These are phyloP conservation scores for Podarcis siculus DNA, from an alignment of 2,797 vertebrate species.

Conservation along the genomic window DNA sequence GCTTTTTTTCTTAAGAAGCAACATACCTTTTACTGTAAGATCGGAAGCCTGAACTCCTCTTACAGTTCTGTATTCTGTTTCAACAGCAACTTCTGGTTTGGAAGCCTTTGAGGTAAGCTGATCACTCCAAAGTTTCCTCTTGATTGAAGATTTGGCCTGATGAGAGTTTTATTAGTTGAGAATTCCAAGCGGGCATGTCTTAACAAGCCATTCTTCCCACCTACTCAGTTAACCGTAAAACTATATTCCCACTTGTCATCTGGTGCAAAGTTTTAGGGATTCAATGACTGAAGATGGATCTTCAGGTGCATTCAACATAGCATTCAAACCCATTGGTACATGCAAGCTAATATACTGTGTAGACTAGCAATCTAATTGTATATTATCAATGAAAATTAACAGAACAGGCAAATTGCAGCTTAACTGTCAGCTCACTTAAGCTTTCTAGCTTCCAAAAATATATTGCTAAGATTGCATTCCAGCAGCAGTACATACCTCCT, in stretches of 20 bases:
- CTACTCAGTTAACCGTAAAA: background rate
- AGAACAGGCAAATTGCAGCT: background rate
- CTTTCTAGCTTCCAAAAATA: background rate
- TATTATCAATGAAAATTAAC: background rate
- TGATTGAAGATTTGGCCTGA: constrained; percentile 76
- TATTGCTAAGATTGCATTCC: background rate
- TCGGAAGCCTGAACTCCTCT: constrained; percentile 82
- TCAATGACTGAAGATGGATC: background rate
- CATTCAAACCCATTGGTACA: background rate
- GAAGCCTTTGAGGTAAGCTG: constrained; percentile 81
- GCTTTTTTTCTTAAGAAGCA: background rate
- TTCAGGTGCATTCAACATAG: background rate
- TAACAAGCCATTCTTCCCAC: background rate
- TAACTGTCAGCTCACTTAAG: background rate
- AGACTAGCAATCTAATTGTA: background rate
- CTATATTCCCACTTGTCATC: background rate
- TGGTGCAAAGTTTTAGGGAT: background rate
- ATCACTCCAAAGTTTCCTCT: constrained; percentile 85
- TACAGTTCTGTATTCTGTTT: constrained; percentile 74
- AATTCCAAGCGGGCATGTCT: background rate
- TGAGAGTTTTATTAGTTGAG: constrained; percentile 29
- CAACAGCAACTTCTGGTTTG: constrained; percentile 79
- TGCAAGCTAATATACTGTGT: background rate
- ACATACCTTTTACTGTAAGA: constrained; percentile 90
- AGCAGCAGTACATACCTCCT: constrained; percentile 79